Evolutionary conservation across 1,140 invertebrate species (phyloP).

Genomic region (Drosophila miranda): DNA sequence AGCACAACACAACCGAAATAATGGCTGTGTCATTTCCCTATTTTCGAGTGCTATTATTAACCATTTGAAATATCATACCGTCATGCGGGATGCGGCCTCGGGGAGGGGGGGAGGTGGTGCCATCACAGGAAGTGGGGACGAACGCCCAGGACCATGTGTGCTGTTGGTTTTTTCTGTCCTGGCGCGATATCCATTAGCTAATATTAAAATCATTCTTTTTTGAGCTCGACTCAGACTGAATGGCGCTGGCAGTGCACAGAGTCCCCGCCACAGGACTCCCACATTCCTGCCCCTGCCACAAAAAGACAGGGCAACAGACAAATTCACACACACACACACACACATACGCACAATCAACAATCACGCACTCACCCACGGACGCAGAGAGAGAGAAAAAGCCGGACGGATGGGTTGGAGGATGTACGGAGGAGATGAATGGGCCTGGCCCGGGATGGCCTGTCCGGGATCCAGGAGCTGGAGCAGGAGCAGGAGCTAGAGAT

Average conservation of each 20-base stretch:
- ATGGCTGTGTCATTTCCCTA: conserved; percentile 70
- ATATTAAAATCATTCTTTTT: conserved; percentile 78
- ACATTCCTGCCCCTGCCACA: conserved; percentile 7
- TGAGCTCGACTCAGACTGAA: conserved; percentile 54
- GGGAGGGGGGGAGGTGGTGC: not conserved
- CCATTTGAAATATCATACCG: conserved; percentile 80
- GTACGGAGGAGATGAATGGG: conserved; percentile 22
- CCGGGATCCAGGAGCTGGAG: not conserved
- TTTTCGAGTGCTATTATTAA: conserved; percentile 77
- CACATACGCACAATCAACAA: conserved; percentile 56
- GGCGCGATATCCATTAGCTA: conserved; percentile 77
- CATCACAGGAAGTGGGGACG: conserved; percentile 12
- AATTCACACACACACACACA: conserved; percentile 33
- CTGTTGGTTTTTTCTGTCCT: conserved; percentile 36
- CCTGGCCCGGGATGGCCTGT: not conserved
- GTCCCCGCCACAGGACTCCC: conserved; percentile 8
- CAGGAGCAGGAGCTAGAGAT: not conserved
- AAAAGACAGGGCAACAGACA: conserved; percentile 27
- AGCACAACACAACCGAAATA: conserved; percentile 28
- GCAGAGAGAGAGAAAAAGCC: not conserved
- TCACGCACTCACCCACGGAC: conserved; percentile 49
- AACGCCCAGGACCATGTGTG: conserved; percentile 27
- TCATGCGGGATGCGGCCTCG: conserved; percentile 58
- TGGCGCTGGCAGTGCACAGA: conserved; percentile 48
- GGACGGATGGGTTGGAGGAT: no score